Evolutionary conservation across 2,888 invertebrate genomes (phyloP), one percentile per base, ranked within the genome.

Genomic region (Salpingus planirostris): DNA sequence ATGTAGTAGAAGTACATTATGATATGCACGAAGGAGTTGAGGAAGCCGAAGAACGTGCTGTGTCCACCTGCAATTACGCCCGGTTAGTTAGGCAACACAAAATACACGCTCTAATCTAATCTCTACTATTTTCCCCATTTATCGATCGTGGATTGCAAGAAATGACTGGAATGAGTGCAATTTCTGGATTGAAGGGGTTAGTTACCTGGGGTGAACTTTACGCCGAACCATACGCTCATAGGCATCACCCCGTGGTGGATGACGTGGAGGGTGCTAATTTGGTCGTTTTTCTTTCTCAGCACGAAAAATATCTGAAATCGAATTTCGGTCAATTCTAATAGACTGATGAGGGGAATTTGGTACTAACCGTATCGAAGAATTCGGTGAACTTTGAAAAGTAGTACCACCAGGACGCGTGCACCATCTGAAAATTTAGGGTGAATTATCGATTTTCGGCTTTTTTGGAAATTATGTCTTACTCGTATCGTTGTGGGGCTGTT

Each of bases 171-270:
- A n/a, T n/a, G n/a, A n/a, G n/a, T n/a, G n/a, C n/a, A n/a, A n/a
- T n/a, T n/a, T n/a, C n/a, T n/a, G n/a, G n/a, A n/a, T n/a, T n/a
- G n/a, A n/a, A n/a, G n/a, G n/a, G n/a, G 13, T 14, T 4, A 15
- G 10, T 23, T 65, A 83, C 85, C 87, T 60, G 92, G 91, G 13
- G 89, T 91, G 70, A 91, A 93, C 69, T 91, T 91, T 31, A 93
- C 91, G 29, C 93, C 95, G 63, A 92, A 90, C 93, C 95, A 95
- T 41, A 93, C 92, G 3, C 90, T 90, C 82, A 92, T 83, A 21
- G 95, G 95, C 93, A 95, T 95, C 56, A 90, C 84, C 46, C 92
- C 92, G 65, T 95, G 95, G 67, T 95, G 95, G 60, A 93, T 91
- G 33, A 95, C 92, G 68, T 95, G 95, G 27, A 95, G 74, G 5